Evolutionary conservation across 2,888 invertebrate species (phyloP).

Genomic region (Hydroisotoma schaefferi): DNA sequence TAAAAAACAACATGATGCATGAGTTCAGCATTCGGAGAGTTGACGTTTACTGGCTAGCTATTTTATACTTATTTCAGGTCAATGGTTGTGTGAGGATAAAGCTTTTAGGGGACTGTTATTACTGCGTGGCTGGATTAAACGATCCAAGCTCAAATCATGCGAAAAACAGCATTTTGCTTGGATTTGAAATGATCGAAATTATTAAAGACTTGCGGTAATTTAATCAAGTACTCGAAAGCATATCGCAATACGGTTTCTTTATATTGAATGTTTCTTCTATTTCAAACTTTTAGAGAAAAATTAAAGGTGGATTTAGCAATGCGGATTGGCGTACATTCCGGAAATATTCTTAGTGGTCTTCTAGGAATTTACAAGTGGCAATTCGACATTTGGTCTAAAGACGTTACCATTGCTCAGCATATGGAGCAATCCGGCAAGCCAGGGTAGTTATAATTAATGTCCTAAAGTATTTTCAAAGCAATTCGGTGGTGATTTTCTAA

Average conservation of each 20-base stretch:
- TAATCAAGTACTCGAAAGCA: background rate
- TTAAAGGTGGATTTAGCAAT: conserved; percentile 84
- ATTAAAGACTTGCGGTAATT: conserved; percentile 73
- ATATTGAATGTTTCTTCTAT: no score
- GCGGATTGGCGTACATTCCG: conserved; percentile 94
- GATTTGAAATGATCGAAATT: conserved; percentile 87
- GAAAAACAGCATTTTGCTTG: conserved; percentile 82
- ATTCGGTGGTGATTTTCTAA: no score
- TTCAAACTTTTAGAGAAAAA: conserved; percentile 62
- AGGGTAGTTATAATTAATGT: no score
- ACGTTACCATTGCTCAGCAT: conserved; percentile 12
- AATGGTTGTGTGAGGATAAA: conserved; percentile 70
- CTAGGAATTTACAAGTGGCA: conserved; percentile 93
- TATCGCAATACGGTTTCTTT: background rate
- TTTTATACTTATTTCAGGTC: conserved; percentile 49
- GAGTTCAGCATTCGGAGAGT: no score
- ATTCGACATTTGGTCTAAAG: conserved; percentile 71
- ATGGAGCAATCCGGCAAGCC: conserved; percentile 75
- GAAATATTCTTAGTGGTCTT: conserved; percentile 84
- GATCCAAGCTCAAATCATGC: conserved; percentile 72
- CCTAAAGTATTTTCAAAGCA: no score
- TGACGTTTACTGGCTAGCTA: no score
- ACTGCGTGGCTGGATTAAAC: conserved; percentile 74
- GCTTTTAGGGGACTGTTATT: conserved; percentile 90
- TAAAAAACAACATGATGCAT: no score